A percentile compares a stretch with the other conserved stretches of the same genome.
These are phyloP conservation scores for Elegia similella DNA, from an alignment of 2,888 invertebrate genomes.

Conservation along the genomic window DNA sequence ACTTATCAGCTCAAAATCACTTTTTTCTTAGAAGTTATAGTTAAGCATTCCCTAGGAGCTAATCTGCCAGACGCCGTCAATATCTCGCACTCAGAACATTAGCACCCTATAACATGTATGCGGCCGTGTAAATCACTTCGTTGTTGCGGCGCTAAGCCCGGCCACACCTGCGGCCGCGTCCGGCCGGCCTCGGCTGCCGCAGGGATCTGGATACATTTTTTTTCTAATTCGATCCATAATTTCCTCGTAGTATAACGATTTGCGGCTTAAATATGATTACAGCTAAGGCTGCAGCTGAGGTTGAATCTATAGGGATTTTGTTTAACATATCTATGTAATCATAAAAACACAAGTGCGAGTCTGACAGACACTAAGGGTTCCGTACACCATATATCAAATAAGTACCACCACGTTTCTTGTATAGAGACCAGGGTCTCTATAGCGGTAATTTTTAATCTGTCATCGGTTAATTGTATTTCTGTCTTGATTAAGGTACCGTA, in stretches of 20 bases:
- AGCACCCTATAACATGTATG: background rate
- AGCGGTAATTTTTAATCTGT: too few species aligned
- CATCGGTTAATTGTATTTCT: too few species aligned
- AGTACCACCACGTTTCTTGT: too few species aligned
- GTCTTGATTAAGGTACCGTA: too few species aligned
- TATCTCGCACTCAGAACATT: background rate
- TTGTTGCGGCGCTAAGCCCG: background rate
- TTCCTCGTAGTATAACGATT: slow-evolving; percentile 1
- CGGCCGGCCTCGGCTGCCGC: background rate
- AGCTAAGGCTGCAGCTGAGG: background rate
- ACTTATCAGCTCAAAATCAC: too few species aligned
- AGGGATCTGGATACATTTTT: background rate
- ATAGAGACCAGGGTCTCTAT: too few species aligned
- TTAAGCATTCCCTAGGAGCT: too few species aligned
- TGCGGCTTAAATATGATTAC: slow-evolving; percentile 23
- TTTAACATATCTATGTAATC: background rate
- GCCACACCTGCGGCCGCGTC: background rate
- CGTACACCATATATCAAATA: too few species aligned
- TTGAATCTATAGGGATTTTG: background rate
- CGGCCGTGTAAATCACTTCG: background rate
- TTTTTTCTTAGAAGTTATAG: too few species aligned
- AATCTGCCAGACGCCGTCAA: background rate
- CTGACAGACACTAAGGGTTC: too few species aligned
- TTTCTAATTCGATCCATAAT: background rate
- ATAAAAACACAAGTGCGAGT: too few species aligned